Evolutionary conservation across 2,888 invertebrate species (phyloP).

Genomic region (Sinodicranocentrus sp.): DNA sequence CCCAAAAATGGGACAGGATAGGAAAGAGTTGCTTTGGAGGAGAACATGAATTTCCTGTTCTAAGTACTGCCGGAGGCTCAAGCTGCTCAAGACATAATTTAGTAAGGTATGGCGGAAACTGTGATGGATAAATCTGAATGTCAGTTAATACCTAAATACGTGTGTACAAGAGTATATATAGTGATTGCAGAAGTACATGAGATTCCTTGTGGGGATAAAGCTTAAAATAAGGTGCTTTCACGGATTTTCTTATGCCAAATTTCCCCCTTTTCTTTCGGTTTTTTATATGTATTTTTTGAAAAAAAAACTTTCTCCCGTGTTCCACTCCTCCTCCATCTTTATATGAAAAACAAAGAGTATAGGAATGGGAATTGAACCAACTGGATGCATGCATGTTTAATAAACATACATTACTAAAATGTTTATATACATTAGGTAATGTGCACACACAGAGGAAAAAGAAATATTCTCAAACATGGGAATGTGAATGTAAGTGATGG

Average conservation of each 20-base stretch:
- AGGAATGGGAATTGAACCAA: conserved; percentile 54
- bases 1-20: background rate
- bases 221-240: conserved; percentile 44
- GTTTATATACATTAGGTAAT: background rate
- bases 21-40: conserved; percentile 2
- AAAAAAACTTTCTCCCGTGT: conserved; percentile 11
- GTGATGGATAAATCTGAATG: conserved; percentile 67
- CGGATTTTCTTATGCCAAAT: conserved; percentile 34
- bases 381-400: conserved; percentile 37
- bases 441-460: too few species aligned
- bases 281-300: background rate
- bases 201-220: conserved; percentile 54
- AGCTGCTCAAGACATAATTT: conserved; percentile 59
- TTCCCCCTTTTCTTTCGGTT: conserved; percentile 9
- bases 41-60: conserved; percentile 68
- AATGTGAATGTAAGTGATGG: conserved; percentile 35
- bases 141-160: conserved; percentile 32
- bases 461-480: too few species aligned
- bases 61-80: conserved; percentile 49
- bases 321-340: conserved; percentile 1
- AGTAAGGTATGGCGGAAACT: conserved; percentile 59
- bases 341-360: conserved; percentile 1
- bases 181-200: conserved; percentile 56
- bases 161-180: conserved; percentile 7
- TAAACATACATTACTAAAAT: conserved; percentile 1